phyloP scores from a whole-genome alignment of 2,797 vertebrate species.

The Melanogrammus aeglefinus region DNA sequence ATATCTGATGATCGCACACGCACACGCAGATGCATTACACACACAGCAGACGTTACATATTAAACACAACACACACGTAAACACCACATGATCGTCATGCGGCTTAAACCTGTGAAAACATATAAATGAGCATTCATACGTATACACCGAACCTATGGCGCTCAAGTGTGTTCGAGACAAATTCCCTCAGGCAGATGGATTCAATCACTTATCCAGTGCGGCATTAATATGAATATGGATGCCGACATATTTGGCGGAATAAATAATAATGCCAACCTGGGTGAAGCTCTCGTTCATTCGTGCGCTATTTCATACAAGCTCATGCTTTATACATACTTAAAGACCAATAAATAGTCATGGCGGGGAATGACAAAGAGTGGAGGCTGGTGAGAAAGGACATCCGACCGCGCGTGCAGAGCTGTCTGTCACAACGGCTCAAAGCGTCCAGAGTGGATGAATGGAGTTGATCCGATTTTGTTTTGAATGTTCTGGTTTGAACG shows the following conservation, averaged over 20 bases:
- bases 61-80: slow-evolving; percentile 28
- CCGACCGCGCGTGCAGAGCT: neutral
- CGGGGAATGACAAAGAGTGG: neutral
- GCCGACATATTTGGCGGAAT: slow-evolving; percentile 39
- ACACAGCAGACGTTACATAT: slow-evolving; percentile 20
- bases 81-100: slow-evolving; percentile 15
- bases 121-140: slow-evolving; percentile 37
- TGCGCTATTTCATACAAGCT: slow-evolving; percentile 4
- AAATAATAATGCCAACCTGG: slow-evolving; percentile 35
- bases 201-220: slow-evolving; percentile 29
- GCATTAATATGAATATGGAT: slow-evolving; percentile 18
- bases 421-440: neutral
- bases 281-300: slow-evolving; percentile 8
- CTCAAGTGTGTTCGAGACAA: slow-evolving; percentile 36
- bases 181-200: slow-evolving; percentile 39
- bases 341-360: neutral
- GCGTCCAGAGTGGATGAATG: neutral
- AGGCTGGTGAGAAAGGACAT: neutral
- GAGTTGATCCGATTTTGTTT: neutral
- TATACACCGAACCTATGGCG: slow-evolving; percentile 25
- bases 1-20: slow-evolving; percentile 40
- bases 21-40: slow-evolving; percentile 1
- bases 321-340: neutral
- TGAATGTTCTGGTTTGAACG: neutral
- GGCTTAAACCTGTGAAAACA: slow-evolving; percentile 19